These are phyloP conservation scores for Noctua fimbriata DNA, from an alignment of 2,888 invertebrate genomes.

Conservation along the genomic window DNA sequence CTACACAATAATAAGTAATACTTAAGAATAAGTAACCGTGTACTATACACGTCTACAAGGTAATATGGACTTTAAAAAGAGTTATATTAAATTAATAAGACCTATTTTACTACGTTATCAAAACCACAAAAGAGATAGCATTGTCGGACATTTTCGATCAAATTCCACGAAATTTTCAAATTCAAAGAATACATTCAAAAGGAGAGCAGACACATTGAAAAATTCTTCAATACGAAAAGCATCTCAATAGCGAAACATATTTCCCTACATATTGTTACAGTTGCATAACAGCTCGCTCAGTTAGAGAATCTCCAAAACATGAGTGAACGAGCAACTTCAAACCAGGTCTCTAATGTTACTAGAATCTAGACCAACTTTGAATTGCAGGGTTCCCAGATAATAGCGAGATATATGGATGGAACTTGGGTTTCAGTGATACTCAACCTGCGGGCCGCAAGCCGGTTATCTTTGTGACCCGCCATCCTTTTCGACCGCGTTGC, in stretches of 20 bases:
- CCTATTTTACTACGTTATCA: neutral
- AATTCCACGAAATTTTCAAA: neutral
- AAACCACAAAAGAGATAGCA: neutral
- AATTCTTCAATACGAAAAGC: slow-evolving; percentile 4
- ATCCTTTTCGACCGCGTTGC: slow-evolving; percentile 18
- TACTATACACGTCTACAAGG: neutral
- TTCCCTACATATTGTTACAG: slow-evolving; percentile 34
- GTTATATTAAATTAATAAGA: neutral
- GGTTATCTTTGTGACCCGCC: slow-evolving; percentile 21
- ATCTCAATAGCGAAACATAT: slow-evolving; percentile 13
- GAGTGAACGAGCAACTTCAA: slow-evolving; percentile 58
- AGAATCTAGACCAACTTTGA: slow-evolving; percentile 61
- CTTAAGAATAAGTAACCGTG: too few relatives aligned
- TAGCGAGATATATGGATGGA: slow-evolving; percentile 62
- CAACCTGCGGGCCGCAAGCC: slow-evolving; percentile 37
- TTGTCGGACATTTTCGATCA: neutral
- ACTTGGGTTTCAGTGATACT: slow-evolving; percentile 41
- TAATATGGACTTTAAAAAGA: neutral
- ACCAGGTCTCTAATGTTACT: slow-evolving; percentile 57
- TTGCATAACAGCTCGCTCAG: slow-evolving; percentile 44
- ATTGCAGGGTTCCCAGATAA: slow-evolving; percentile 59
- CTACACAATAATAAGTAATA: too few relatives aligned
- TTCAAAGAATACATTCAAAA: slow-evolving; percentile 1
- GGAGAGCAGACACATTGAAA: slow-evolving; percentile 10
- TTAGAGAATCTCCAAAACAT: slow-evolving; percentile 52